These are phyloP conservation scores for Salarias fasciatus DNA, from an alignment of 2,797 vertebrate species.

Conservation along the genomic window DNA sequence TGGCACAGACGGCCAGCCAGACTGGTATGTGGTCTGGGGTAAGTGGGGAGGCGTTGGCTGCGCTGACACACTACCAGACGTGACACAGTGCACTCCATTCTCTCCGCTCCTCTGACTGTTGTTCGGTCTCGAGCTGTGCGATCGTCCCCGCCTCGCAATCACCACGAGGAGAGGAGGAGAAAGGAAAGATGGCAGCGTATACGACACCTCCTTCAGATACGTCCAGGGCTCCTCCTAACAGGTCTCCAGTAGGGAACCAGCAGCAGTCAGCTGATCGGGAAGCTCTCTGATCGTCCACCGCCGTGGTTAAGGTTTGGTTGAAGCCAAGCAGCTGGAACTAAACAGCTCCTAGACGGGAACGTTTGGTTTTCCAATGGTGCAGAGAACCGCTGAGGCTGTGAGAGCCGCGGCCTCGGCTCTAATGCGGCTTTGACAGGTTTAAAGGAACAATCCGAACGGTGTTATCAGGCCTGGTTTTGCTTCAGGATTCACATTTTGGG, in stretches of 20 bases:
- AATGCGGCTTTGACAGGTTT: too few species aligned
- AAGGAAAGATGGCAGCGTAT: conserved; percentile 9
- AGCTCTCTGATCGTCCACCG: not conserved
- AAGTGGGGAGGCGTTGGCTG: conserved; percentile 75
- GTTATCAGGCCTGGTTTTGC: too few species aligned
- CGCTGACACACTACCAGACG: conserved; percentile 73
- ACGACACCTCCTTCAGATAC: not conserved
- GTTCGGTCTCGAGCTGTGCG: conserved; percentile 49
- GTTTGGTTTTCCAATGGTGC: not conserved
- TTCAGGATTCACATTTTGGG: too few species aligned
- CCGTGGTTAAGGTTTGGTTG: conserved; percentile 4
- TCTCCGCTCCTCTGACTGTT: conserved; percentile 51
- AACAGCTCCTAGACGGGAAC: not conserved
- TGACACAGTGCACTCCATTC: conserved; percentile 69
- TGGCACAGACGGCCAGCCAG: conserved; percentile 72
- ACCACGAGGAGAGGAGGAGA: conserved; percentile 16
- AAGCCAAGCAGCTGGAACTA: not conserved
- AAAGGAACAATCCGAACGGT: too few species aligned
- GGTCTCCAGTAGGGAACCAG: too few species aligned
- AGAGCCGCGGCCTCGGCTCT: not conserved
- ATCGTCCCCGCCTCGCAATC: conserved; percentile 44
- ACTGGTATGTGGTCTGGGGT: conserved; percentile 79
- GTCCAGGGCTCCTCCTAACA: too few species aligned
- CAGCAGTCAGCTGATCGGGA: not conserved
- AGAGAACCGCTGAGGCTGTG: not conserved